These are phyloP conservation scores for Perdix hodgsoniae DNA, from an alignment of 2,797 vertebrate genomes.

Conservation along the genomic window DNA sequence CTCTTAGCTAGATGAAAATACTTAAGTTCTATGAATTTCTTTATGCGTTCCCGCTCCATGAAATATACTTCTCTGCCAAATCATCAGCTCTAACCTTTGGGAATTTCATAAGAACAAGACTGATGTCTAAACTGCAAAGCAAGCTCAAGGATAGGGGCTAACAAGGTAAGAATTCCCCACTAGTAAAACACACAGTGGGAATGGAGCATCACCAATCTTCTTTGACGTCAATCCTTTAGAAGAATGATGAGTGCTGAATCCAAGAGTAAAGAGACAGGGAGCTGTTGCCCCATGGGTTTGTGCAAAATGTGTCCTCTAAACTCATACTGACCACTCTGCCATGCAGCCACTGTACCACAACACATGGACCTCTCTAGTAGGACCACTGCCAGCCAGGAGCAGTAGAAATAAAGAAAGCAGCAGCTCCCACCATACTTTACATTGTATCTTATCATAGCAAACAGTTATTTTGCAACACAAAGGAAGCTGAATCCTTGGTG, in stretches of 20 bases:
- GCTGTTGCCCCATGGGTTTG: accelerated
- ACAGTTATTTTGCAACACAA: background rate
- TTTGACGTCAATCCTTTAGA: background rate
- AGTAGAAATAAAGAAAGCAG: background rate
- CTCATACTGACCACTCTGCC: background rate
- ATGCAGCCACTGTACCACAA: background rate
- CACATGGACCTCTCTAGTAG: background rate
- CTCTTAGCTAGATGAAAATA: background rate
- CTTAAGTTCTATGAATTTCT: background rate
- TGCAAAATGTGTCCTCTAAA: background rate
- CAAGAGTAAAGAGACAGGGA: background rate
- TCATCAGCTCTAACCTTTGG: background rate
- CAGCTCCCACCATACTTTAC: accelerated
- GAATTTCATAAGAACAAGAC: background rate
- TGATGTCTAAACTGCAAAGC: background rate
- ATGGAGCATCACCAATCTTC: background rate
- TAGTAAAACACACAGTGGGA: background rate
- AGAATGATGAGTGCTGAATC: background rate
- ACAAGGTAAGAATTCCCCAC: background rate
- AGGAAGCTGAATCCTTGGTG: background rate
- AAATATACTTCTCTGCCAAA: background rate
- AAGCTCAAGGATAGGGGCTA: background rate
- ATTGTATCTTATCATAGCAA: background rate
- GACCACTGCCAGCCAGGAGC: background rate
- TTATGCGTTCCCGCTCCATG: accelerated